Evolutionary conservation across 2,888 invertebrate genomes (phyloP).

Genomic region (Biston stratarius): DNA sequence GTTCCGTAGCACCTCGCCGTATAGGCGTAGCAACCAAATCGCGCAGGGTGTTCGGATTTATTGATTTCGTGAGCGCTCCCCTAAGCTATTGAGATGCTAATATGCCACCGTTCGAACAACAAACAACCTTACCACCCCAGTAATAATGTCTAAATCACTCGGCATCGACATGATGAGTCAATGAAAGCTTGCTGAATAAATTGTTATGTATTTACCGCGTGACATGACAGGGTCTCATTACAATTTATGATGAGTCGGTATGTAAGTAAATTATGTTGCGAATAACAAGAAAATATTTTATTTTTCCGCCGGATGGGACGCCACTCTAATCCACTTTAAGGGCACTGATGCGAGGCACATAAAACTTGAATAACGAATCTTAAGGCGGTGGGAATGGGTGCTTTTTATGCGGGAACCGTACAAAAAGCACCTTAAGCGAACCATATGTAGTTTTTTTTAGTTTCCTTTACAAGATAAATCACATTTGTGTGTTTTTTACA

Average conservation of each 20-base stretch:
- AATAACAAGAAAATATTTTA: slow-evolving; percentile 39
- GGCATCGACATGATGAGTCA: slow-evolving; percentile 46
- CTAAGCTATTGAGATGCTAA: slow-evolving; percentile 60
- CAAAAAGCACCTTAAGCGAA: background rate
- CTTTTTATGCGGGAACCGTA: slow-evolving; percentile 9
- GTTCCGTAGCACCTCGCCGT: slow-evolving; percentile 28
- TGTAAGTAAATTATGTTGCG: slow-evolving; percentile 42
- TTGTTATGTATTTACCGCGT: slow-evolving; percentile 48
- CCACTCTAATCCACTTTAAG: slow-evolving; percentile 37
- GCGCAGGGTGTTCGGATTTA: slow-evolving; percentile 56
- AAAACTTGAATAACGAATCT: slow-evolving; percentile 27
- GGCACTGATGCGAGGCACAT: slow-evolving; percentile 31
- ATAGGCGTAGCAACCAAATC: slow-evolving; percentile 51
- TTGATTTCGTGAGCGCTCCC: slow-evolving; percentile 59
- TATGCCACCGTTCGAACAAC: slow-evolving; percentile 45
- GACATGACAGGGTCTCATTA: slow-evolving; percentile 50
- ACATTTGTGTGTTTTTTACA: background rate
- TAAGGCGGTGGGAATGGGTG: slow-evolving; percentile 16
- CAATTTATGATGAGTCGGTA: slow-evolving; percentile 47
- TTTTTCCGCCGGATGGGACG: slow-evolving; percentile 29
- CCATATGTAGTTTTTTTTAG: background rate
- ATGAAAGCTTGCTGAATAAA: slow-evolving; percentile 52
- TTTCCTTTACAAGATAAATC: background rate
- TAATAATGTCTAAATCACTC: slow-evolving; percentile 44
- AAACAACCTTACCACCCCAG: slow-evolving; percentile 47